Conservation (phyloP, 2,888 invertebrate genomes). For the Troides aeacus region DNA sequence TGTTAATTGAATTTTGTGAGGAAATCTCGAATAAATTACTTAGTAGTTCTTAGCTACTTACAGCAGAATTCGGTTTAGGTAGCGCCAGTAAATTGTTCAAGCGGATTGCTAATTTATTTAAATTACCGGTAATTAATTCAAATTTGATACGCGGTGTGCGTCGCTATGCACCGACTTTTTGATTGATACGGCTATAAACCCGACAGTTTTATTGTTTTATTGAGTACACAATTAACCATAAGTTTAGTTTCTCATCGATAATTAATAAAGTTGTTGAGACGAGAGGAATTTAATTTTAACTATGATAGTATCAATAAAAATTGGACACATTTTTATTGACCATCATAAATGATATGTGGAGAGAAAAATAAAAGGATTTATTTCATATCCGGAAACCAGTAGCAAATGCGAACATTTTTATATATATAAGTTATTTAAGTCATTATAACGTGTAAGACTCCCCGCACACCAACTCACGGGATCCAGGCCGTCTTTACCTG, state of each 20-base stretch:
- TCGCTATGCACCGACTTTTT: slow-evolving; percentile 27
- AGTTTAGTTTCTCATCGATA: slow-evolving; percentile 24
- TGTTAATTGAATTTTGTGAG: background rate
- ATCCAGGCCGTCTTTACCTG: no score
- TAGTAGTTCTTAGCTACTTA: background rate
- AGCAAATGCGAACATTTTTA: no score
- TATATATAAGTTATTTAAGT: no score
- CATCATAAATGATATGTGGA: background rate
- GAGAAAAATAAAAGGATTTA: background rate
- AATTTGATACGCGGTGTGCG: slow-evolving; percentile 33
- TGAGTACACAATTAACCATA: slow-evolving; percentile 24
- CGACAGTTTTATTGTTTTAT: slow-evolving; percentile 31
- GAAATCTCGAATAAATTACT: background rate
- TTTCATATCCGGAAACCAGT: background rate
- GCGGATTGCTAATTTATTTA: slow-evolving; percentile 63
- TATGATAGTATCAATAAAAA: slow-evolving; percentile 5
- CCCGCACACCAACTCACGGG: no score
- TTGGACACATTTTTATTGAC: slow-evolving; percentile 2
- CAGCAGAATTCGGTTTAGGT: slow-evolving; percentile 33
- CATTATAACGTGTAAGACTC: no score
- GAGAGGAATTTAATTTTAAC: slow-evolving; percentile 4
- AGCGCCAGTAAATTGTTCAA: slow-evolving; percentile 40
- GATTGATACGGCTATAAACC: slow-evolving; percentile 28
- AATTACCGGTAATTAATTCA: slow-evolving; percentile 48
- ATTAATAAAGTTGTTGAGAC: slow-evolving; percentile 22